These are phyloP conservation scores for Promerops cafer DNA, from an alignment of 2,113 vertebrate species.

Conservation along the genomic window DNA sequence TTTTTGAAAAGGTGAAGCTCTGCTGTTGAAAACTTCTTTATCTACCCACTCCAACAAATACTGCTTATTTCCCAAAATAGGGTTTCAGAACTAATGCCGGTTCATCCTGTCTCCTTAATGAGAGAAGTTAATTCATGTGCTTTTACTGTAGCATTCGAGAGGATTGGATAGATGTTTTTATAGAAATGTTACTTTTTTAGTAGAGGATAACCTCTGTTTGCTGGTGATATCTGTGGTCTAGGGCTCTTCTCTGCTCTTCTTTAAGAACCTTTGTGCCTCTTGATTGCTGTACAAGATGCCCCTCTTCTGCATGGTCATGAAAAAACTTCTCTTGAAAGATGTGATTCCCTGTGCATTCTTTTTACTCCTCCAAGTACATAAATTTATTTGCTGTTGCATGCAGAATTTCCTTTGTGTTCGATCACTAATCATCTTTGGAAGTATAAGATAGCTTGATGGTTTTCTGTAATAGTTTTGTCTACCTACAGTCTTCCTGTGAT, in stretches of 20 bases:
- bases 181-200: background rate
- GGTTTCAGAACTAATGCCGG: background rate
- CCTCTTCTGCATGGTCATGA: background rate
- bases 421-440: background rate
- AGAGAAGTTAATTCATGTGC: background rate
- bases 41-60: background rate
- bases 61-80: background rate
- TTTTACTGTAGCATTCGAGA: background rate
- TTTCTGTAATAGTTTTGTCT: background rate
- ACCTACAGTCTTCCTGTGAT: background rate
- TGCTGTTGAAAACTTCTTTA: background rate
- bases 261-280: background rate
- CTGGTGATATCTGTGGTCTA: background rate
- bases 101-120: background rate
- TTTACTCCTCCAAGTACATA: background rate
- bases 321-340: background rate
- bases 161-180: background rate
- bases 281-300: background rate
- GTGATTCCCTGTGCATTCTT: background rate
- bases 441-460: background rate
- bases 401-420: background rate
- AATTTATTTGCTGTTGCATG: background rate
- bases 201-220: background rate
- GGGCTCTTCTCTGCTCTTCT: background rate
- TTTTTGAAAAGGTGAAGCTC: background rate